Base-by-base conservation (phyloP, 2,797 vertebrate genomes). In the Chaunax sp. region DNA sequence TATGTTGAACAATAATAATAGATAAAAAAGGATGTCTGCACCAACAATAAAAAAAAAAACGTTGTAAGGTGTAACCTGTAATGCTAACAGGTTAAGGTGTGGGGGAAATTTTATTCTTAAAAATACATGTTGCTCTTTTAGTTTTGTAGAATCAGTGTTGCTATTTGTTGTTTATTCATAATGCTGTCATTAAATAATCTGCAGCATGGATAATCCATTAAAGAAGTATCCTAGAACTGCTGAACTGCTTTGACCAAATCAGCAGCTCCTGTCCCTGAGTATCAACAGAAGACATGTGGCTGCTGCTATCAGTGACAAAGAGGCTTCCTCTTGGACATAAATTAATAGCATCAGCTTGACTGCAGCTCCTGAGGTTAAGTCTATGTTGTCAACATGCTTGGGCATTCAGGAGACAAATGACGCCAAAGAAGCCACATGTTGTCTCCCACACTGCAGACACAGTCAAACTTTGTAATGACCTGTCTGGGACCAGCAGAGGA, bases 301-400 rank as follows among this genome's bases (percentile, higher is more conserved):
- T 57, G 52, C 59, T 55, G 75, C 72, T 80, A 85, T 89, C 84
- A 74, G 73, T 80, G 83, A 90, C 83, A 74, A 76, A 85, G 75
- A 68, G 49, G 56, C 72, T 72, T 85, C 84, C 69, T 79, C 23
- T 65, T 71, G 64, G 89, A 89, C 78, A 76, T 72, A 77, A 87
- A 90, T 90, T 71, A 83, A 90, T 87, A 80, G 75, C 80, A 77
- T 69, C 41, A 37, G 81, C 69, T 70, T 87, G 85, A 86, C 82
- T 67, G 60, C 19, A 66, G 76, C 82, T 85, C 76, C 73, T 38
- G 69, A 65, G 87, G 86, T 90, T 88, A 88, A 90, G 89, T 78
- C 89, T 80, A 85, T 82, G 84, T 91, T 92, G 90, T 92, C 91
- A 92, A 77, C 88, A 78, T 68, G 67, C 71, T 59, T 46, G 73